Base-by-base conservation (phyloP, 2,797 vertebrate genomes). In the Merluccius polli region DNA sequence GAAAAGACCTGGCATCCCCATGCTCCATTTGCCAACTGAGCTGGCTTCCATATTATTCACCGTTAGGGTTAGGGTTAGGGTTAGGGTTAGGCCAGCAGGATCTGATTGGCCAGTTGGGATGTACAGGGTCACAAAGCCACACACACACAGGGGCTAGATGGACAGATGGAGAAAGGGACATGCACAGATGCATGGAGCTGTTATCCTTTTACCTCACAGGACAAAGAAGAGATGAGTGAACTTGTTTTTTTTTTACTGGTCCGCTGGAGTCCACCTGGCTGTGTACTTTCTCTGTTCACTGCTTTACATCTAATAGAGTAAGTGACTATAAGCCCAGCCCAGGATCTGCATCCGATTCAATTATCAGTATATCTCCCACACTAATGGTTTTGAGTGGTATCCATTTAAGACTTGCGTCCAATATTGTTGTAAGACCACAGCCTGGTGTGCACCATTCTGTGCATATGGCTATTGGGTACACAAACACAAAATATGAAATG, bases 21-120 rank as follows among this genome's bases (percentile, higher is more conserved):
- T 82, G 87, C 86, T 85, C 48, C 74, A 59, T 24, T 41, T 38
- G 70, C 73, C 85, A 86, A 83, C 78, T 87, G 84, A 83, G 77
- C 85, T 78, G 84, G 77, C 85, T 78, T 74, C 35, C 9, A 35
- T 36, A n/a, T 71, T 71, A n/a, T 80, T 76, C 35, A 73, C 78
- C 67, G 78, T 75, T 76, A 76, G 74, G 85, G 83, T 89, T 84
- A n/a, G n/a, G n/a, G n/a, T n/a, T n/a, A n/a, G n/a, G n/a, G n/a
- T n/a, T n/a, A n/a, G n/a, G n/a, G n/a, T n/a, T n/a, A n/a, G n/a
- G n/a, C n/a, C n/a, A n/a, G 84, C 82, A 78, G 1, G 79, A 88
- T 88, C 84, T 89, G 90, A 92, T 90, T 91, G 89, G 88, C 87
- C 89, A 74, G 79, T 24, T 38, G 91, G 86, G 90, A 87, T 72